These are phyloP conservation scores for Platysternon megacephalum DNA, from an alignment of 2,113 vertebrate genomes.

Conservation along the genomic window DNA sequence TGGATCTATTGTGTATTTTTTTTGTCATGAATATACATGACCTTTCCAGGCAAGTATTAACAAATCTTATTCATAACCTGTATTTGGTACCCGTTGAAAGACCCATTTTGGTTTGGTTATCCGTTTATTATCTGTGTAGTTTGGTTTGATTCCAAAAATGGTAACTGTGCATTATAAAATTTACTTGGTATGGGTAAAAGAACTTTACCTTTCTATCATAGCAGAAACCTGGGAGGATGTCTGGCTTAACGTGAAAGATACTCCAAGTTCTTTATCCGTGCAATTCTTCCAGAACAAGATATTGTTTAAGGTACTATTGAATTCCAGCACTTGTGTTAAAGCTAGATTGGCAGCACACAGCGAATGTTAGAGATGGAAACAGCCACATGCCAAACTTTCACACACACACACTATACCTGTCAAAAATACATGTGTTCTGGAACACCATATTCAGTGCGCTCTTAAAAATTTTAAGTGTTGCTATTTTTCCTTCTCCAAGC, in stretches of 20 bases:
- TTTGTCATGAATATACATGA: not conserved
- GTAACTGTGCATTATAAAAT: not conserved
- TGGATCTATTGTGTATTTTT: not conserved
- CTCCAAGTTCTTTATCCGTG: not conserved
- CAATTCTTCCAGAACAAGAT: not conserved
- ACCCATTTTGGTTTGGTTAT: not conserved
- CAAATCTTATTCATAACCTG: not conserved
- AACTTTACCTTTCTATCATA: not conserved
- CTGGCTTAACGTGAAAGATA: not conserved
- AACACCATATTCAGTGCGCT: not conserved
- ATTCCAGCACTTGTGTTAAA: not conserved
- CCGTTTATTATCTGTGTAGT: not conserved
- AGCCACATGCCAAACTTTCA: not conserved
- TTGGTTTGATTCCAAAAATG: not conserved
- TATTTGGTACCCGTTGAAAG: not conserved
- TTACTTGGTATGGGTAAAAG: not conserved
- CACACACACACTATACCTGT: not conserved
- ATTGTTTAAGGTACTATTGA: not conserved
- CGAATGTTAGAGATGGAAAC: not conserved
- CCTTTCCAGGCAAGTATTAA: not conserved
- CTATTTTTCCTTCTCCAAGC: not conserved
- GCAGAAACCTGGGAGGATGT: not conserved
- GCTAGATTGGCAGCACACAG: not conserved
- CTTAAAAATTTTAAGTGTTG: not conserved
- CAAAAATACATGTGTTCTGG: not conserved